phyloP scores from a whole-genome alignment of 2,113 vertebrate genomes.

The Blennius ocellaris region DNA sequence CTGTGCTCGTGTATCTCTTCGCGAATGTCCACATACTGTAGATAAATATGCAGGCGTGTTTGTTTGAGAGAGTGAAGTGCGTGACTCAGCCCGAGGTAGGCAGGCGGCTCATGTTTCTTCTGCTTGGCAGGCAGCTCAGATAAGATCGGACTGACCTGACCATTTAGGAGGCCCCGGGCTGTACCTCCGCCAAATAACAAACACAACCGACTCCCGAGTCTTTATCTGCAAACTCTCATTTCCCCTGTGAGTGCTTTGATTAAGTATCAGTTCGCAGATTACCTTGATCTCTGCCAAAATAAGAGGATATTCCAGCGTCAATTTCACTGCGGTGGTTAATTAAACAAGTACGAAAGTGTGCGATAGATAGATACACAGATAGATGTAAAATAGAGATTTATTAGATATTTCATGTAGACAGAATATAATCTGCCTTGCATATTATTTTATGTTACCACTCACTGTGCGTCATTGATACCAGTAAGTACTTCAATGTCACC shows the following conservation, averaged over 20 bases:
- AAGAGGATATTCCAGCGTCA: neutral
- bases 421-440: neutral
- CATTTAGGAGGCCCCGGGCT: slow-evolving; percentile 52
- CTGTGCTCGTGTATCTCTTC: slow-evolving; percentile 5
- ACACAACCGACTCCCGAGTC: slow-evolving; percentile 21
- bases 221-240: slow-evolving; percentile 29
- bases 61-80: slow-evolving; percentile 59
- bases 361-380: slow-evolving; percentile 13
- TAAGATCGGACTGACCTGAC: slow-evolving; percentile 58
- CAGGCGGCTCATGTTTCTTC: slow-evolving; percentile 70
- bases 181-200: slow-evolving; percentile 45
- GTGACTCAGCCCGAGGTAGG: slow-evolving; percentile 69
- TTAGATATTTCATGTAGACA: slow-evolving; percentile 14
- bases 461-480: slow-evolving; percentile 22
- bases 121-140: slow-evolving; percentile 62
- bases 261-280: slow-evolving; percentile 18
- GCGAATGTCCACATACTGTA: neutral
- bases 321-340: neutral
- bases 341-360: too few species aligned
- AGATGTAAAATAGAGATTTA: neutral
- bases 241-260: slow-evolving; percentile 33
- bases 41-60: slow-evolving; percentile 58
- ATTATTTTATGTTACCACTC: neutral
- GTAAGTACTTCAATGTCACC: slow-evolving; percentile 48
- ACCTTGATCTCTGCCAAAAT: slow-evolving; percentile 21